A percentile compares a stretch with the other conserved stretches of the same genome.
Evolutionary conservation across 2,797 vertebrate genomes (phyloP).

Genomic region (Margarornis squamiger): DNA sequence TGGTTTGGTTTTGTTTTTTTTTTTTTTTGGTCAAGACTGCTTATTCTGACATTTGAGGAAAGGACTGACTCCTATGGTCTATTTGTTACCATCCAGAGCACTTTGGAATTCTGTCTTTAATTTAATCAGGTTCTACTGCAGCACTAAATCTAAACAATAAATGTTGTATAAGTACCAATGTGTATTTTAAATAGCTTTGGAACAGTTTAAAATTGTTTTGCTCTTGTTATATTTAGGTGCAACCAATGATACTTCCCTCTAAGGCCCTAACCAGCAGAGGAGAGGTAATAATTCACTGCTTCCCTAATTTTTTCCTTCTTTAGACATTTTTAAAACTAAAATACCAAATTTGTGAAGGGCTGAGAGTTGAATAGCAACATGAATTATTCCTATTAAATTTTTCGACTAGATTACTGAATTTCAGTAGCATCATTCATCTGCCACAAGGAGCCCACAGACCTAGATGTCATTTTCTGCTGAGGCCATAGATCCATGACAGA

Average conservation of each 20-base stretch:
- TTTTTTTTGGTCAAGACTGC: neutral
- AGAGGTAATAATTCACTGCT: neutral
- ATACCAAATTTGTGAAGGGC: neutral
- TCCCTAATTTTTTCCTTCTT: neutral
- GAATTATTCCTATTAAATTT: neutral
- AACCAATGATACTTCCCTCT: neutral
- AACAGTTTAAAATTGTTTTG: neutral
- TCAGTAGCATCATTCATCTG: neutral
- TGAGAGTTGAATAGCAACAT: neutral
- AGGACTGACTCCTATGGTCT: neutral
- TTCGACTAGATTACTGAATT: neutral
- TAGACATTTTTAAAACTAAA: neutral
- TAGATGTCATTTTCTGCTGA: neutral
- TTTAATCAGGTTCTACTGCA: neutral
- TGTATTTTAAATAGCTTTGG: neutral
- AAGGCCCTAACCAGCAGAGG: neutral
- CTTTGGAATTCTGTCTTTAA: neutral
- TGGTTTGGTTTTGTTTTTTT: no score
- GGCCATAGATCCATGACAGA: neutral
- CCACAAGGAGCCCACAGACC: neutral
- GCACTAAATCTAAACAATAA: neutral
- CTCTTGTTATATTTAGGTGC: neutral
- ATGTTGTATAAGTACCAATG: neutral
- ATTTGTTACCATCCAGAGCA: neutral
- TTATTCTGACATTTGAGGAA: neutral